phyloP scores from a whole-genome alignment of 2,888 invertebrate species.

The Stenichneumon culpator region DNA sequence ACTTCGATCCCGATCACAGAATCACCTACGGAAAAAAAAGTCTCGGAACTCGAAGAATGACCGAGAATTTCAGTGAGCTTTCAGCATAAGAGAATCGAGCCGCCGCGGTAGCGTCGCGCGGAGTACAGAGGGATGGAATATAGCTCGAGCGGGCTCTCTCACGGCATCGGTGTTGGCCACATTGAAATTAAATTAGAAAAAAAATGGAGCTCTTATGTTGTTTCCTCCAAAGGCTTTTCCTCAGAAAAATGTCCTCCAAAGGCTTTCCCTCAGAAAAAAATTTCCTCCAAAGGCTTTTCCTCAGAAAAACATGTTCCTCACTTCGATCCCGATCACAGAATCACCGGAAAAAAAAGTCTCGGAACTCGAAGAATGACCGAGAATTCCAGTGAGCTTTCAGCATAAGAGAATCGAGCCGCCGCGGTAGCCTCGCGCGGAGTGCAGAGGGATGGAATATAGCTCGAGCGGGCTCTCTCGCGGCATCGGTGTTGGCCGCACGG shows the following conservation, averaged over 20 bases:
- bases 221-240: too few relatives aligned
- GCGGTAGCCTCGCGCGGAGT: neutral
- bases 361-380: neutral
- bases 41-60: neutral
- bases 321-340: too few relatives aligned
- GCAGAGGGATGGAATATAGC: slow-evolving; percentile 31
- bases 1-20: too few relatives aligned
- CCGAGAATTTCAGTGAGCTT: neutral
- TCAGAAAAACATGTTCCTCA: too few relatives aligned
- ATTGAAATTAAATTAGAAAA: neutral
- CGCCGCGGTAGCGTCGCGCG: neutral
- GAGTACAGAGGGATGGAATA: slow-evolving; percentile 10
- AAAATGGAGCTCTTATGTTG: too few relatives aligned
- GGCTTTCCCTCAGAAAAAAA: too few relatives aligned
- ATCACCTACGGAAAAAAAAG: too few relatives aligned
- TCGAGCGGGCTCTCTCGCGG: slow-evolving; percentile 44
- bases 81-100: neutral
- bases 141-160: slow-evolving; percentile 39
- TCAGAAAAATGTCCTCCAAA: too few relatives aligned
- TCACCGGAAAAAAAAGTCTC: too few relatives aligned
- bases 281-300: too few relatives aligned
- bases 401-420: neutral
- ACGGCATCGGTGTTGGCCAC: slow-evolving; percentile 58
- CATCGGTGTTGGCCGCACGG: slow-evolving; percentile 55
- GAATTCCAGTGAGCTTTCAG: neutral